Conservation (phyloP, 2,888 invertebrate genomes). For the Noctua pronuba region DNA sequence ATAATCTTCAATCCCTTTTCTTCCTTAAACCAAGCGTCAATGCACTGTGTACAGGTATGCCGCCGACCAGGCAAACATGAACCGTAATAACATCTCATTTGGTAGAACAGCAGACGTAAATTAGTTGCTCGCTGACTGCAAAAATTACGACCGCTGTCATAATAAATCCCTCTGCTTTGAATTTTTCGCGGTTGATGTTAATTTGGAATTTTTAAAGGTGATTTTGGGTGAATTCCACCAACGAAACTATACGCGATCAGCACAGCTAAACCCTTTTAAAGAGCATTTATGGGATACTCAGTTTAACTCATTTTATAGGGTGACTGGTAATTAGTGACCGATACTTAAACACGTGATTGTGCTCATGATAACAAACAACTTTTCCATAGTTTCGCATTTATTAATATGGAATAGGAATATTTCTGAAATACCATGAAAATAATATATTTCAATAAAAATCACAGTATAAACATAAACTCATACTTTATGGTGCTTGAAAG, state of each 20-base stretch:
- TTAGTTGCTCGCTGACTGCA: conserved; percentile 41
- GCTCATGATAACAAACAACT: too few species aligned
- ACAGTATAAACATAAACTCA: not conserved
- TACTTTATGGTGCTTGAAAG: conserved; percentile 34
- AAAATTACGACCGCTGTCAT: conserved; percentile 49
- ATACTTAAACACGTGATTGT: too few species aligned
- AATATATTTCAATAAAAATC: conserved; percentile 14
- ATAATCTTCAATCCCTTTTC: not conserved
- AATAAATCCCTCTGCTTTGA: conserved; percentile 46
- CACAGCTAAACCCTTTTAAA: not conserved
- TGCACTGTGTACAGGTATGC: conserved; percentile 28
- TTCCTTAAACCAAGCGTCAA: not conserved
- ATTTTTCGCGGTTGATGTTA: conserved; percentile 6
- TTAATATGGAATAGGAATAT: not conserved
- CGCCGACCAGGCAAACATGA: conserved; percentile 9
- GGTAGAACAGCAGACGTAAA: conserved; percentile 35
- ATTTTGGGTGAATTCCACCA: not conserved
- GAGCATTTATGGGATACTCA: not conserved
- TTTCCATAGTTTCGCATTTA: not conserved
- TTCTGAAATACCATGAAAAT: not conserved
- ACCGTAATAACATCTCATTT: conserved; percentile 52
- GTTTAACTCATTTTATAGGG: too few species aligned
- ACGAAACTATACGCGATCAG: not conserved
- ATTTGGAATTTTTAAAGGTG: not conserved
- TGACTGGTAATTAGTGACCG: too few species aligned